Evolutionary conservation across 2,797 vertebrate species (phyloP), one percentile per base, ranked within the genome.

Genomic region (Macropus fuliginosus): DNA sequence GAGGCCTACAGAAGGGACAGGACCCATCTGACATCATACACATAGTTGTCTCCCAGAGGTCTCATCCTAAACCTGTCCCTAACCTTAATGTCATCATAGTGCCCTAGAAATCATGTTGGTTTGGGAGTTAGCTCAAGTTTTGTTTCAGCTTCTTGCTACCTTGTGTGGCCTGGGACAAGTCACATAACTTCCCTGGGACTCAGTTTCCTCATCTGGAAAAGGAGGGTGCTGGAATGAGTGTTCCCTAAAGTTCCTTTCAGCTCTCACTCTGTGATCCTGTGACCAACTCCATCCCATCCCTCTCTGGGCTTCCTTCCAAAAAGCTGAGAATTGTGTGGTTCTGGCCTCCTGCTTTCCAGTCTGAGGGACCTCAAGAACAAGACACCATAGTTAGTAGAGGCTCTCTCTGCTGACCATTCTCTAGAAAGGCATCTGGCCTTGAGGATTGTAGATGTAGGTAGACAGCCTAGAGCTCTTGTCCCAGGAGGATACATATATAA

Each of bases 141-240:
- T 40, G 59, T 57, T 40, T 92, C 55, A 90, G 91, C 5, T 54
- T 31, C 59, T 74, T 59, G 66, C 59, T 74, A 29, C 62, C 59
- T 56, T 66, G 18, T 54, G 28, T n/a, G 40, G 10, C 52, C 90
- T 16, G 5, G 24, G n/a, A 9, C 66, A 94, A 92, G 62, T 90
- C 90, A 40, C n/a, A 54, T 87, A 91, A 91, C n/a, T 34, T 52
- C 54, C 54, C 46, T 29, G 56, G 62, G 56, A 31, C 56, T 91
- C 50, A 50, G 59, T 56, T 92, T 93, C 29, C 54, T n/a, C 54
- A 24, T 93, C 55, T 93, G 46, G 54, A 91, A 90, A 91, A 90
- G 28, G 14, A 90, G 18, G 27, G 18, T 74, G 29, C 11, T 59
- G 57, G 57, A 59, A 31, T 31, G 2, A 29, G 13, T 31, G 29